Evolutionary conservation across 2,888 invertebrate species (phyloP), one percentile per base, ranked within the genome.

Genomic region (Hypena proboscidalis): DNA sequence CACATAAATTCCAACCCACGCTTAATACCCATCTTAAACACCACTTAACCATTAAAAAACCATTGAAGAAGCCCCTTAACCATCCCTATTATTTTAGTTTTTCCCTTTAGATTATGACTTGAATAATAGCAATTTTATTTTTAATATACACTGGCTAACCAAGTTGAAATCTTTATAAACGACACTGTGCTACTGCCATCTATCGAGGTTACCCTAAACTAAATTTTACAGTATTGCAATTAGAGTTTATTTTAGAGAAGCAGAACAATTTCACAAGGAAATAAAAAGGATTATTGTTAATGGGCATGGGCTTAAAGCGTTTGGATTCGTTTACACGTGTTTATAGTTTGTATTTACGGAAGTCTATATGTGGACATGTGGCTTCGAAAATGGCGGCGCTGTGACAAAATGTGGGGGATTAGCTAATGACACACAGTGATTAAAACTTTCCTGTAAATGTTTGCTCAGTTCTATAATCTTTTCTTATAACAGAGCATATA

Each of bases 201-300:
- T 23, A 8, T 2, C 22, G 9, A 41, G 4, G 6, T 15, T 52
- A 58, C 46, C 47, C 47, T 31, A 78, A 66, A 67, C 14, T 67
- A 60, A 74, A 79, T 83, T 71, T 50, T 81, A 59, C 45, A 21
- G 7, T 37, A 8, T 21, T n/a, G 6, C 0, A 0, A 25, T 17
- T 64, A 58, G 42, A 66, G 67, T 69, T 49, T 34, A 34, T 46
- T 47, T 51, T 46, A 55, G 55, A 50, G 19, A n/a, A 32, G 19
- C 1, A n/a, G 8, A 17, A 49, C 51, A 48, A 50, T 69, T 66
- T 66, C 58, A 64, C 59, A 44, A 43, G 64, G 62, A 72, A 77
- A 77, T 79, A 73, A 77, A 80, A 80, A 80, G 81, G 87, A 87
- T 87, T 85, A 86, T 77, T 74, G 76, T 80, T 80, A 85, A 83